These are phyloP conservation scores for Trachurus trachurus DNA, from an alignment of 2,797 vertebrate genomes.

Conservation along the genomic window DNA sequence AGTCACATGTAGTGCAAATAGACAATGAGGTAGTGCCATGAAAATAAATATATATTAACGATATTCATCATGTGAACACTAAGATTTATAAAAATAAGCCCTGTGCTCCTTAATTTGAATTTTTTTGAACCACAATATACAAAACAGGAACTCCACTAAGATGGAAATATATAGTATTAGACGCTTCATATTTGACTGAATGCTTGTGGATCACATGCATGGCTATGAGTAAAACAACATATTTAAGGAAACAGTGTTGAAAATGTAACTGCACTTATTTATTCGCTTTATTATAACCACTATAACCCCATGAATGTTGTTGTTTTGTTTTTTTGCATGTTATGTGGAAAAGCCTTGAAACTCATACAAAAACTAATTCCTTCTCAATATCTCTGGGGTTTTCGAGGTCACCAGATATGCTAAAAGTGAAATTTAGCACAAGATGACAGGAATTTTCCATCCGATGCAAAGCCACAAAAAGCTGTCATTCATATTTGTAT, in stretches of 20 bases:
- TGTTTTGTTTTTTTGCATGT: neutral
- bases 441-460: neutral
- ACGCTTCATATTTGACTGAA: no score
- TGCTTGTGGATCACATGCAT: no score
- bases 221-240: neutral
- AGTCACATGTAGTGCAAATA: no score
- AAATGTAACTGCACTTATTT: neutral
- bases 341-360: neutral
- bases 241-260: neutral
- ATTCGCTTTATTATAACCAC: neutral
- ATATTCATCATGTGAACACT: no score
- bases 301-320: neutral
- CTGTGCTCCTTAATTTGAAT: neutral
- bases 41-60: no score
- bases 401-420: neutral
- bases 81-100: no score
- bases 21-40: no score
- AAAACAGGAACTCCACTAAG: neutral
- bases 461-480: neutral
- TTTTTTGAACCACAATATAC: neutral
- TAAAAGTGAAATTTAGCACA: constrained; percentile 8
- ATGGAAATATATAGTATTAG: neutral
- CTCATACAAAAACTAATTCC: neutral
- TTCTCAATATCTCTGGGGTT: neutral
- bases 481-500: neutral